Conservation (phyloP, 2,797 vertebrate species). For the Delichon dasypus region DNA sequence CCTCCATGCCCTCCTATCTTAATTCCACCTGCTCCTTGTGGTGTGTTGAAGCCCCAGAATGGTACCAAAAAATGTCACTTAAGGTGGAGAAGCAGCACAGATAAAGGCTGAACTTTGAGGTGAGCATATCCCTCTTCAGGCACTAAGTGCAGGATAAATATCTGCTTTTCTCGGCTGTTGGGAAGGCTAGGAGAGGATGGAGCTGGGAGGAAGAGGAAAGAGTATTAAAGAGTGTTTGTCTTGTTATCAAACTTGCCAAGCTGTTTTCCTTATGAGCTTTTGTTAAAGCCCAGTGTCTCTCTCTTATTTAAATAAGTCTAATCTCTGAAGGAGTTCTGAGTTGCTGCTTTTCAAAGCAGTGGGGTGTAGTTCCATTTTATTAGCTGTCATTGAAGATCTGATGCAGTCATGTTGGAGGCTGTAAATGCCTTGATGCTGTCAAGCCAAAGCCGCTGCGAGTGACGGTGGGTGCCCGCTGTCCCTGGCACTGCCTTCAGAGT, state of each 20-base stretch:
- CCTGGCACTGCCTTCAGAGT: background rate
- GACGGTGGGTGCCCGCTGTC: background rate
- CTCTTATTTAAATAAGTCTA: slow-evolving; percentile 60
- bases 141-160: background rate
- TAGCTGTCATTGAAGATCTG: slow-evolving; percentile 54
- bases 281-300: slow-evolving; percentile 23
- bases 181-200: background rate
- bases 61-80: background rate
- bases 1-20: background rate
- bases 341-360: slow-evolving; percentile 55
- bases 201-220: background rate
- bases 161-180: background rate
- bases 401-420: slow-evolving; percentile 14
- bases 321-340: slow-evolving; percentile 41
- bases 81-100: background rate
- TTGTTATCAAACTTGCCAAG: slow-evolving; percentile 30
- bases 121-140: background rate
- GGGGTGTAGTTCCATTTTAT: slow-evolving; percentile 57
- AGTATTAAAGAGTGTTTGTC: background rate
- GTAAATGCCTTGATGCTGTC: slow-evolving; percentile 46
- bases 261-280: slow-evolving; percentile 26
- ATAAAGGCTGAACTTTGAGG: slow-evolving; percentile 6
- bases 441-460: background rate
- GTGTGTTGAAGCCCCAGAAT: background rate
- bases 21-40: background rate